These are phyloP conservation scores for Zosterops lateralis DNA, from an alignment of 2,113 vertebrate genomes.

Conservation along the genomic window DNA sequence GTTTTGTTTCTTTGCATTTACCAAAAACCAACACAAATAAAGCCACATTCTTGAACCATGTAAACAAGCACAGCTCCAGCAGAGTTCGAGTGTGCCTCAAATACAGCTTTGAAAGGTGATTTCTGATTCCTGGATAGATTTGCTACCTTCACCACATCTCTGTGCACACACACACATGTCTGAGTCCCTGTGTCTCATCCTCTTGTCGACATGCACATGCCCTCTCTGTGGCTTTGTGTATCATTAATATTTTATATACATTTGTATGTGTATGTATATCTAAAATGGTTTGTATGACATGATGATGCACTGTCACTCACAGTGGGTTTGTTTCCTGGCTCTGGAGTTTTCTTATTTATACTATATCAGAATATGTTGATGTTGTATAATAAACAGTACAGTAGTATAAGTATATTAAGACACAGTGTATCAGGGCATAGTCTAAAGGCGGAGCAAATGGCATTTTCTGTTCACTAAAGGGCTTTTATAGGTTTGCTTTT, in stretches of 20 bases:
- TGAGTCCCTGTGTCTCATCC: not conserved
- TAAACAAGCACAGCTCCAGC: not conserved
- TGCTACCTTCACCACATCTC: not conserved
- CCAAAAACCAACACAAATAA: not conserved
- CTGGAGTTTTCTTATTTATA: slow-evolving; percentile 48
- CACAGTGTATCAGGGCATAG: not conserved
- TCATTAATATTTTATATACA: not conserved
- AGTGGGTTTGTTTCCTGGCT: not conserved
- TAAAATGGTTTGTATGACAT: not conserved
- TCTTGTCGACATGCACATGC: not conserved
- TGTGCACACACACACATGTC: not conserved
- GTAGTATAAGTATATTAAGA: slow-evolving; percentile 14
- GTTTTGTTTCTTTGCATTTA: not conserved
- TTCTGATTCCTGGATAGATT: not conserved
- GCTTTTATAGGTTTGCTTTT: not conserved
- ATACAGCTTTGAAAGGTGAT: not conserved
- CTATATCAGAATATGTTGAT: slow-evolving; percentile 5
- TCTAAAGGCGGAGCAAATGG: not conserved
- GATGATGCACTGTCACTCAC: not conserved
- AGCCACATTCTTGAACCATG: fast-evolving
- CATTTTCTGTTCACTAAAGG: not conserved
- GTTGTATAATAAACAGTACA: slow-evolving; percentile 20
- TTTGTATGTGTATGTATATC: not conserved
- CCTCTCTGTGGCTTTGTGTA: not conserved
- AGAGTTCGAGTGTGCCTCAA: not conserved